Evolutionary conservation across 2,888 invertebrate species (phyloP).

Genomic region (Lacanobia wlatinum): DNA sequence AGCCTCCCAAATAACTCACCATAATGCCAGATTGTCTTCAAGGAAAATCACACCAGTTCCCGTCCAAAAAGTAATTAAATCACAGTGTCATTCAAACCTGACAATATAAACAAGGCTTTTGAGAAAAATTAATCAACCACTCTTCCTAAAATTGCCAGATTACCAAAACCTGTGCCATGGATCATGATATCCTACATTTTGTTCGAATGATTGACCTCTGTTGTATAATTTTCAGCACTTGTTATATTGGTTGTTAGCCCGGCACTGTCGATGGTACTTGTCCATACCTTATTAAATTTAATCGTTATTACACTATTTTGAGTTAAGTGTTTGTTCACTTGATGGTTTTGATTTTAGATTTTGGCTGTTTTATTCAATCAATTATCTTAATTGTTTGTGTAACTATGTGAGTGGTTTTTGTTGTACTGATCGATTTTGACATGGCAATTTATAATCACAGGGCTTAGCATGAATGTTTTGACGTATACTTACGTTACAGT

Average conservation of each 20-base stretch:
- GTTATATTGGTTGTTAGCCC: conserved; percentile 25
- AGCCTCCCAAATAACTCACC: neutral
- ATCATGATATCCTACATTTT: neutral
- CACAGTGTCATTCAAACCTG: conserved; percentile 15
- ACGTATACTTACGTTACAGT: too few relatives aligned
- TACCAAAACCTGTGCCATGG: neutral
- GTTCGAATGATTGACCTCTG: conserved; percentile 11
- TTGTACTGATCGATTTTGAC: neutral
- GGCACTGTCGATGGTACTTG: conserved; percentile 47
- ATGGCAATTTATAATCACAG: too few relatives aligned
- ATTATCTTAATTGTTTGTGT: conserved; percentile 8
- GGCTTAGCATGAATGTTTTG: too few relatives aligned
- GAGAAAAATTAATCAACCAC: conserved; percentile 30
- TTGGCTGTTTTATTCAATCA: neutral
- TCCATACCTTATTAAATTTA: conserved; percentile 45
- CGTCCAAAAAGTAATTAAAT: conserved; percentile 21
- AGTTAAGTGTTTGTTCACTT: conserved; percentile 52
- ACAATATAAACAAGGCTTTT: conserved; percentile 10
- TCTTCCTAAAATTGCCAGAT: conserved; percentile 1
- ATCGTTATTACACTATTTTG: conserved; percentile 42
- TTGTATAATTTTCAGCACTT: neutral
- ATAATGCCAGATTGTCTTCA: neutral
- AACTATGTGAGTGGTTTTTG: neutral
- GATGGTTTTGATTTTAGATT: conserved; percentile 18
- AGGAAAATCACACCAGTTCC: neutral